Evolutionary conservation across 2,113 vertebrate species (phyloP).

Genomic region (Perca schrenkii): DNA sequence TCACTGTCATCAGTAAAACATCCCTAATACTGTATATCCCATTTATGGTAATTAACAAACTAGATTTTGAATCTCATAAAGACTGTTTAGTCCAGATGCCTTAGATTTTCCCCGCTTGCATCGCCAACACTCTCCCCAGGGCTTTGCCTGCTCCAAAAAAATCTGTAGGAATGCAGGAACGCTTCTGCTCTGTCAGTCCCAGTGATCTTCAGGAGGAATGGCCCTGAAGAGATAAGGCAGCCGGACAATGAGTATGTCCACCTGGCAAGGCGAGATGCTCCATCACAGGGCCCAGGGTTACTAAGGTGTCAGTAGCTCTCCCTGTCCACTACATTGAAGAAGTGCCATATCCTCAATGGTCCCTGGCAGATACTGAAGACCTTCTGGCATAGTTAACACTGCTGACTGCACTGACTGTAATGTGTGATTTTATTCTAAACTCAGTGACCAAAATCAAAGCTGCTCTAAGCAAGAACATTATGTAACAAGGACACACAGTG

Average conservation of each 20-base stretch:
- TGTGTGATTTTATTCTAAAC: constrained; percentile 51
- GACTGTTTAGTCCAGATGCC: constrained; percentile 30
- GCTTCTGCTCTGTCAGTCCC: constrained; percentile 60
- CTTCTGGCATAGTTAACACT: constrained; percentile 27
- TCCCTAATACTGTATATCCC: constrained; percentile 28
- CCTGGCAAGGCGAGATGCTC: constrained; percentile 62
- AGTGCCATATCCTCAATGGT: constrained; percentile 55
- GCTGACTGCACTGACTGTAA: constrained; percentile 15
- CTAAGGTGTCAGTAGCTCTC: constrained; percentile 60
- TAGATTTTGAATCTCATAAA: constrained; percentile 32
- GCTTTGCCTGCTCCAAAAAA: constrained; percentile 51
- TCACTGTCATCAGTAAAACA: constrained; percentile 30
- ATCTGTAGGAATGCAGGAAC: constrained; percentile 39
- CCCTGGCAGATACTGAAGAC: constrained; percentile 55
- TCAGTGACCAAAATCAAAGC: constrained; percentile 32
- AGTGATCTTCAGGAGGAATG: constrained; percentile 74
- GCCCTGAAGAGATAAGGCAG: constrained; percentile 75
- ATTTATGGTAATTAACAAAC: constrained; percentile 43
- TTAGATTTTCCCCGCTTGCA: constrained; percentile 33
- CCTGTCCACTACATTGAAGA: constrained; percentile 37
- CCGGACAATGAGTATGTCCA: constrained; percentile 76
- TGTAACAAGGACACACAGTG: constrained; percentile 24
- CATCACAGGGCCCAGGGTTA: constrained; percentile 67
- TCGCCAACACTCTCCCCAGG: constrained; percentile 39
- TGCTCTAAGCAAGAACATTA: constrained; percentile 29